phyloP scores from a whole-genome alignment of 2,888 invertebrate species.

The Spisula subtruncata region DNA sequence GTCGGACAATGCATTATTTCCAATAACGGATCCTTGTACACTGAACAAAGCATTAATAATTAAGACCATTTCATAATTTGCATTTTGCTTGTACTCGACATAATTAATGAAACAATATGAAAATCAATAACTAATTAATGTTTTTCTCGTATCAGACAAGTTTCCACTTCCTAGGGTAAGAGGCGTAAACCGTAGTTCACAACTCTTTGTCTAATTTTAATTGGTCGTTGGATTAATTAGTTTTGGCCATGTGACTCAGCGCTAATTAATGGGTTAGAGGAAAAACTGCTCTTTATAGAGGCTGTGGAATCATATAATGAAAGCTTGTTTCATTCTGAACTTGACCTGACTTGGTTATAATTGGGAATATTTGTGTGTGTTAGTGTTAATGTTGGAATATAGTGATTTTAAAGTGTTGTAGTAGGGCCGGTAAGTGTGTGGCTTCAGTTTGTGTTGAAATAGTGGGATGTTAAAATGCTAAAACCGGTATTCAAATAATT shows the following conservation, averaged over 20 bases:
- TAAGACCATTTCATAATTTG: slow-evolving; percentile 37
- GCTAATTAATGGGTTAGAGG: slow-evolving; percentile 71
- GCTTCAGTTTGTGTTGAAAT: not conserved
- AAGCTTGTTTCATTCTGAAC: slow-evolving; percentile 37
- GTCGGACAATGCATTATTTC: not conserved
- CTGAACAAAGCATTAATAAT: slow-evolving; percentile 52
- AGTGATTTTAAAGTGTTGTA: not conserved
- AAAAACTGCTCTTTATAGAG: slow-evolving; percentile 60
- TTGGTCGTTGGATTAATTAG: slow-evolving; percentile 72
- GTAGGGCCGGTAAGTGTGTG: not conserved
- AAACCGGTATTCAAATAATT: not conserved
- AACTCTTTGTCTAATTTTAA: slow-evolving; percentile 74
- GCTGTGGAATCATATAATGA: slow-evolving; percentile 46
- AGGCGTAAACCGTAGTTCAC: slow-evolving; percentile 44
- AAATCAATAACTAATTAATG: slow-evolving; percentile 69
- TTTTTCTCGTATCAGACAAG: slow-evolving; percentile 49
- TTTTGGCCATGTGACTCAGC: slow-evolving; percentile 68
- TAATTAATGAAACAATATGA: slow-evolving; percentile 58
- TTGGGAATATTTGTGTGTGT: slow-evolving; percentile 29
- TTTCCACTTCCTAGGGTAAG: slow-evolving; percentile 39
- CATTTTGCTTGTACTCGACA: slow-evolving; percentile 51
- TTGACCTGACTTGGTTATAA: slow-evolving; percentile 35
- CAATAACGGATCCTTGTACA: not conserved
- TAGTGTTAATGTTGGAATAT: not conserved
- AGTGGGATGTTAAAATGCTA: no score